phyloP scores from a whole-genome alignment of 2,888 invertebrate genomes.

The Melieria crassipennis region DNA sequence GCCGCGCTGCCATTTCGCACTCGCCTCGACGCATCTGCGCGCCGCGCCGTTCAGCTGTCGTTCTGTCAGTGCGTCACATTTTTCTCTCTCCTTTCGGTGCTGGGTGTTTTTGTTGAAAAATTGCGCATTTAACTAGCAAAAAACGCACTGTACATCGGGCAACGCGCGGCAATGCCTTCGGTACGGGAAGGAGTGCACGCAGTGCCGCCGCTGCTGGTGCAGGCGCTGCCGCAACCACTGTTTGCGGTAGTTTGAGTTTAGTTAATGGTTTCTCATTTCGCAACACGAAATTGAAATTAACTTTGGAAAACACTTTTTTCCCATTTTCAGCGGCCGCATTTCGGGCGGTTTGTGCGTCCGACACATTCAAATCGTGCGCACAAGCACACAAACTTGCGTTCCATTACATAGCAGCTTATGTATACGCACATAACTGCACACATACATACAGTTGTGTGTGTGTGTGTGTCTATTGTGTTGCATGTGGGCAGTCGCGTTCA shows the following conservation, averaged over 20 bases:
- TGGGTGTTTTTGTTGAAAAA: background rate
- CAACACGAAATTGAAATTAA: constrained; percentile 38
- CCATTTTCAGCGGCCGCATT: too few relatives aligned
- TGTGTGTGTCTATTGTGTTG: constrained; percentile 23
- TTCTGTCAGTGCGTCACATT: background rate
- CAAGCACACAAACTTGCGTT: too few relatives aligned
- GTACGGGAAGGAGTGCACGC: background rate
- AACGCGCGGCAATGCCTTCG: constrained; percentile 17
- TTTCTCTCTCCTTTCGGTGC: background rate
- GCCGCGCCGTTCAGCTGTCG: background rate
- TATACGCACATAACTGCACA: background rate
- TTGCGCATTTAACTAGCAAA: background rate
- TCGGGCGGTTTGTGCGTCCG: too few relatives aligned
- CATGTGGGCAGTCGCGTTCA: background rate
- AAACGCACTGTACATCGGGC: background rate
- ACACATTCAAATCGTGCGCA: too few relatives aligned
- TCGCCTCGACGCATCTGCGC: background rate
- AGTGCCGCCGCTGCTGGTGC: background rate
- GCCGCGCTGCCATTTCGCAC: background rate
- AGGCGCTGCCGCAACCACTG: constrained; percentile 16
- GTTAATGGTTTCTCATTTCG: constrained; percentile 47
- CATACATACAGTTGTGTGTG: background rate
- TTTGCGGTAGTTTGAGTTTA: constrained; percentile 27
- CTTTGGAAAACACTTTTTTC: constrained; percentile 21
- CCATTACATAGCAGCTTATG: too few relatives aligned